Percentiles rank a stretch among this genome's conserved stretches.
Conservation (phyloP, 2,797 vertebrate genomes). For the Miopithecus talapoin region DNA sequence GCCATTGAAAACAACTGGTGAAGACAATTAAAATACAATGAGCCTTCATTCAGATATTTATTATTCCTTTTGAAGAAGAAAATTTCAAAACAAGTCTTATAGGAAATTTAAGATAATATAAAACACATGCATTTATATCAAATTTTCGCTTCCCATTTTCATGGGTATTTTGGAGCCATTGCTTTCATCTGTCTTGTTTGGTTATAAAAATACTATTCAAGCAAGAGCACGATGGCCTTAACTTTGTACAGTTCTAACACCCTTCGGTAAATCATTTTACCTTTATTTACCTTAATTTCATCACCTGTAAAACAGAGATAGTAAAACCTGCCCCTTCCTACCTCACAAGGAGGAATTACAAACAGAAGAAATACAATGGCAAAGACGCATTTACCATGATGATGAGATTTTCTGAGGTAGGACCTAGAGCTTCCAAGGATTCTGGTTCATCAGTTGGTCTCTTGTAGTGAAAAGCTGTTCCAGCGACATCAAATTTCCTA, state of each 20-base stretch:
- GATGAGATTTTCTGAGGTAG: constrained; percentile 94
- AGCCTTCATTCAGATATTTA: constrained; percentile 65
- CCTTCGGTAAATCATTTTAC: constrained; percentile 8
- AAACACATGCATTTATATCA: not conserved
- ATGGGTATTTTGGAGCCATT: constrained; percentile 16
- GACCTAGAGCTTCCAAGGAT: constrained; percentile 95
- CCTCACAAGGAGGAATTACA: not conserved
- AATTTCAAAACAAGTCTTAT: constrained; percentile 50
- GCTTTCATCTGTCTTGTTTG: not conserved
- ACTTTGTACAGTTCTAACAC: not conserved
- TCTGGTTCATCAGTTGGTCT: constrained; percentile 95
- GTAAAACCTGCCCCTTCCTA: not conserved
- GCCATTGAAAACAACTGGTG: constrained; percentile 85
- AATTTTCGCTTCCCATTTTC: constrained; percentile 15
- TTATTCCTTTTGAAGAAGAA: constrained; percentile 55
- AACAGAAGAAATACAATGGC: constrained; percentile 27
- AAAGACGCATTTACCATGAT: constrained; percentile 92
- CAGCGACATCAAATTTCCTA: constrained; percentile 96
- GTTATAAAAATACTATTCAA: constrained; percentile 42
- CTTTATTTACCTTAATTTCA: constrained; percentile 40
- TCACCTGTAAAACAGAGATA: not conserved
- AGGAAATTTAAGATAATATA: constrained; percentile 38
- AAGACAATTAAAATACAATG: constrained; percentile 80
- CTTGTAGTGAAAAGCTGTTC: constrained; percentile 97
- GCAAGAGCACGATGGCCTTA: not conserved